phyloP scores from a whole-genome alignment of 2,113 vertebrate genomes.

The Chamaetylas fuelleborni region DNA sequence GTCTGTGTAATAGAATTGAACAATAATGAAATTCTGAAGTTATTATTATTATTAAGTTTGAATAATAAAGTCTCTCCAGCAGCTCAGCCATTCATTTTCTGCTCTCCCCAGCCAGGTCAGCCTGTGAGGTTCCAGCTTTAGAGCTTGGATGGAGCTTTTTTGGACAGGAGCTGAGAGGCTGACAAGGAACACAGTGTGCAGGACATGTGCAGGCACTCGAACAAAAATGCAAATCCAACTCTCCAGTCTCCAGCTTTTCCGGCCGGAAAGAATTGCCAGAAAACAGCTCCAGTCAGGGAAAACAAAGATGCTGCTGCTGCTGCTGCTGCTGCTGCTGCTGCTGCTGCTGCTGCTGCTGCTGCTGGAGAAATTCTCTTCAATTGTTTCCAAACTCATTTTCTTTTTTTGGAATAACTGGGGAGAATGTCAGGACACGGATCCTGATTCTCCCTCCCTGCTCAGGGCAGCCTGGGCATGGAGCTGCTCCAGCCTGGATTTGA shows the following conservation, averaged over 20 bases:
- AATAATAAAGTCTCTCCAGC: not conserved
- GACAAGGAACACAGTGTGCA: slow-evolving; percentile 66
- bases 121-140: not conserved
- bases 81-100: not conserved
- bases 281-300: slow-evolving; percentile 18
- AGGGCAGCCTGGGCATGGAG: not conserved
- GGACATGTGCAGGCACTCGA: slow-evolving; percentile 61
- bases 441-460: not conserved
- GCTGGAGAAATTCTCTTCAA: not conserved
- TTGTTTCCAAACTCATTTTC: not conserved
- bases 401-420: not conserved
- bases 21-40: not conserved
- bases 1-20: not conserved
- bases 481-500: not conserved
- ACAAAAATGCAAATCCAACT: slow-evolving; percentile 61
- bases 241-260: slow-evolving; percentile 62
- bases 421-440: not conserved
- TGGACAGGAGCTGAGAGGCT: slow-evolving; percentile 22
- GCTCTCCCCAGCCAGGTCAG: not conserved
- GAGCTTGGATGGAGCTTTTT: slow-evolving; percentile 2
- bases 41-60: not conserved
- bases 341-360: not conserved
- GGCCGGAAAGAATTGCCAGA: slow-evolving; percentile 47
- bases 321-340: not conserved
- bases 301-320: slow-evolving; percentile 12